A percentile compares a stretch with the other conserved stretches of the same genome.
phyloP scores from a whole-genome alignment of 2,888 invertebrate genomes.

The Acleris emargana region DNA sequence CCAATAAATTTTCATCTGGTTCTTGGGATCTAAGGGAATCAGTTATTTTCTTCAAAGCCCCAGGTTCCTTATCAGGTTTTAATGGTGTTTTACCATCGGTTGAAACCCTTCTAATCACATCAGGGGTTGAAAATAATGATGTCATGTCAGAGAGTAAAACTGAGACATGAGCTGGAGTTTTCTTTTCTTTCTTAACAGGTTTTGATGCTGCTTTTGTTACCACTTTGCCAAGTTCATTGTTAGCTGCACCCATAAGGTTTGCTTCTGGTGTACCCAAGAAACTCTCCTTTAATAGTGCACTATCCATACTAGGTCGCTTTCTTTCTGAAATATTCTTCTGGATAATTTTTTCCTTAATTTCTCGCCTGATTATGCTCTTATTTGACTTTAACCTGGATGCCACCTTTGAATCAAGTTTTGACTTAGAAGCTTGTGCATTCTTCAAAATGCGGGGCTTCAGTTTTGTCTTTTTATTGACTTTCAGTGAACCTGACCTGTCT shows the following conservation, averaged over 20 bases:
- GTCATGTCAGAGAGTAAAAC: conserved; percentile 85
- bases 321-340: conserved; percentile 60
- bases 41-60: conserved; percentile 50
- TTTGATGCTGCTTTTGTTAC: conserved; percentile 71
- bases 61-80: conserved; percentile 77
- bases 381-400: conserved; percentile 60
- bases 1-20: conserved; percentile 44
- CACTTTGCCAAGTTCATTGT: conserved; percentile 65
- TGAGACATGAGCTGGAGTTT: conserved; percentile 84
- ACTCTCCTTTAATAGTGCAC: conserved; percentile 52
- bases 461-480: conserved; percentile 60
- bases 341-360: conserved; percentile 67
- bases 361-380: conserved; percentile 61
- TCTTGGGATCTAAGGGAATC: conserved; percentile 43
- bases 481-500: conserved; percentile 60
- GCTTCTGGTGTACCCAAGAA: conserved; percentile 54
- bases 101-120: conserved; percentile 88
- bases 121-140: conserved; percentile 90
- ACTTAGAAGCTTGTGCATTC: conserved; percentile 52
- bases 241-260: conserved; percentile 43
- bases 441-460: conserved; percentile 73
- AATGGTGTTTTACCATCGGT: conserved; percentile 75
- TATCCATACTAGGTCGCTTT: conserved; percentile 56
- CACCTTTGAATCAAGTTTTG: conserved; percentile 58
- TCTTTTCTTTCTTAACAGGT: conserved; percentile 78